These are phyloP conservation scores for Sceloporus tristichus DNA, from an alignment of 2,113 vertebrate species.

Conservation along the genomic window DNA sequence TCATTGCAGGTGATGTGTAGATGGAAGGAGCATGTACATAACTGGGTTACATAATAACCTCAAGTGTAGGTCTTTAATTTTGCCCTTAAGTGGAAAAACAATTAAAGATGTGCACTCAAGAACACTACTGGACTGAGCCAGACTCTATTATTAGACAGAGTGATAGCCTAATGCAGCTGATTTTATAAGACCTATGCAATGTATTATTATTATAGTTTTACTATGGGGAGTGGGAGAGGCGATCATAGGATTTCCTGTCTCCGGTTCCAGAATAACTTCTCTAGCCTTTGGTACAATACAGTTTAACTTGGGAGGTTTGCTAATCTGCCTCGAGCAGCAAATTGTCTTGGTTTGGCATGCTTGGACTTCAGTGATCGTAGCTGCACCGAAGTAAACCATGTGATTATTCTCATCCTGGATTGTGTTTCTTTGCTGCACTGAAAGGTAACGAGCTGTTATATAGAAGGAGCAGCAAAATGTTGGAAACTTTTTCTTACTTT, in stretches of 20 bases:
- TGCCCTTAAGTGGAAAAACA: neutral
- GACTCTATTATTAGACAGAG: neutral
- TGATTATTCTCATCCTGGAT: neutral
- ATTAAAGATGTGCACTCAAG: neutral
- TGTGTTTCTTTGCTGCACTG: neutral
- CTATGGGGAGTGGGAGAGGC: neutral
- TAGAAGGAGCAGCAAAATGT: neutral
- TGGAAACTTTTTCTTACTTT: neutral
- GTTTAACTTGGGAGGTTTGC: neutral
- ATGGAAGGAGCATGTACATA: neutral
- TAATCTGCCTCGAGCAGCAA: neutral
- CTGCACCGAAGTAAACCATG: neutral
- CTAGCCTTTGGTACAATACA: neutral
- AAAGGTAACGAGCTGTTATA: neutral
- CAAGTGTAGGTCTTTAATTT: neutral
- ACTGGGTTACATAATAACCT: neutral
- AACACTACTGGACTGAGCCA: neutral
- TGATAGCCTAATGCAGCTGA: neutral
- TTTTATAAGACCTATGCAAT: neutral
- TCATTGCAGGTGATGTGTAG: neutral
- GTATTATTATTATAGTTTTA: neutral
- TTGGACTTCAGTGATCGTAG: neutral
- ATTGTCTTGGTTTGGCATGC: neutral
- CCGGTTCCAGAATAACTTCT: neutral
- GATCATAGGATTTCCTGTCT: neutral